Evolutionary conservation across 1,140 invertebrate genomes (phyloP).

Genomic region (Anastrepha obliqua): DNA sequence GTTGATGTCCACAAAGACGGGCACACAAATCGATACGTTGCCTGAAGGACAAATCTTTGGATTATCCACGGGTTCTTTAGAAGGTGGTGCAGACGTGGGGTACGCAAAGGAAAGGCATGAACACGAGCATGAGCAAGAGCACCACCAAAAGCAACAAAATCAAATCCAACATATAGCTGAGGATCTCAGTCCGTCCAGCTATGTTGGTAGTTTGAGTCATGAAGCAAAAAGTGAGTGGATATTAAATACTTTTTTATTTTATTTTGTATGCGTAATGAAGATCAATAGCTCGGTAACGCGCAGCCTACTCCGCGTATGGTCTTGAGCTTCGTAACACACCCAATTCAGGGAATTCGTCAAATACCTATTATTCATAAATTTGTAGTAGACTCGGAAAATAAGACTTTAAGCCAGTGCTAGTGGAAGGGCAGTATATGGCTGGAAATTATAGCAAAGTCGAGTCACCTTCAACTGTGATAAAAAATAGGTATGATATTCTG

Average conservation of each 20-base stretch:
- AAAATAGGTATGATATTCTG: too few species aligned
- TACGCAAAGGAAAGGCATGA: neutral
- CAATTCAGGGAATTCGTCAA: too few species aligned
- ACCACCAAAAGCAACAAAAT: neutral
- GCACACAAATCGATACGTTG: slow-evolving; percentile 85
- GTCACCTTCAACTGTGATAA: too few species aligned
- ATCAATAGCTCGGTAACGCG: too few species aligned
- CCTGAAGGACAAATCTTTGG: slow-evolving; percentile 95
- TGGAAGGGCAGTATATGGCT: neutral
- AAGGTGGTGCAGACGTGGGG: neutral
- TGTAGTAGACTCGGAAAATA: neutral
- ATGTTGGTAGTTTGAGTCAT: neutral
- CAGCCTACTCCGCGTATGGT: too few species aligned
- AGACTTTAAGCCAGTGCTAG: neutral
- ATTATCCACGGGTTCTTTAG: slow-evolving; percentile 76
- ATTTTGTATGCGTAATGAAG: too few species aligned
- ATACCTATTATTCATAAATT: too few species aligned
- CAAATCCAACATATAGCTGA: slow-evolving; percentile 39
- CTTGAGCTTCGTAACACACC: too few species aligned
- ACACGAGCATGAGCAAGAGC: too few species aligned
- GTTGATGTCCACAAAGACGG: slow-evolving; percentile 91
- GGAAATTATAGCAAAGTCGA: too few species aligned
- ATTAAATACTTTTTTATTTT: too few species aligned
- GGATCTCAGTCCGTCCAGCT: slow-evolving; percentile 13
- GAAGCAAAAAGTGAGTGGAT: slow-evolving; percentile 19